These are phyloP conservation scores for Tenualosa thibaudeaui DNA, from an alignment of 2,797 vertebrate species.

Conservation along the genomic window DNA sequence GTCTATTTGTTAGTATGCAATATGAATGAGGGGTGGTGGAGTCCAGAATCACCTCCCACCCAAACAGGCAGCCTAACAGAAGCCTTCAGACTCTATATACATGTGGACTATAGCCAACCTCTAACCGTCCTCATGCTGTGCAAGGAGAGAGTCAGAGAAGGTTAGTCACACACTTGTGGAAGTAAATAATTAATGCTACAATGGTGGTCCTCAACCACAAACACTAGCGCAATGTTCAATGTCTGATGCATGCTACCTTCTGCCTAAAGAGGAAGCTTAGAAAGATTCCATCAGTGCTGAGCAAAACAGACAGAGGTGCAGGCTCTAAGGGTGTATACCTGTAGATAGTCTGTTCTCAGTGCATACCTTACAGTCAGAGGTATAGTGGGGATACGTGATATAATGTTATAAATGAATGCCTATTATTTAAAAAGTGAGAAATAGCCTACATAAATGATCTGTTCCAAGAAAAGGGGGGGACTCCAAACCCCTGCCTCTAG, in stretches of 20 bases:
- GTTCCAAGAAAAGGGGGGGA: no score
- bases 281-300: background rate
- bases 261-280: background rate
- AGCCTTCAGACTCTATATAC: background rate
- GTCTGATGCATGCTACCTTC: background rate
- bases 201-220: conserved; percentile 10
- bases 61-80: background rate
- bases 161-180: background rate
- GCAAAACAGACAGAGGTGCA: background rate
- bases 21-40: background rate
- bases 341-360: background rate
- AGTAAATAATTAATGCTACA: background rate
- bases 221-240: background rate
- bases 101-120: background rate
- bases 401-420: no score
- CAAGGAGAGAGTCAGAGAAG: background rate
- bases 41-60: background rate
- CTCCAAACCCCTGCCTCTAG: no score
- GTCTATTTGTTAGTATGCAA: conserved; percentile 5
- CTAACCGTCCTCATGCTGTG: background rate
- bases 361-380: background rate
- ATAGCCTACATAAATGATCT: no score
- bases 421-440: no score
- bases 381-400: no score
- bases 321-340: background rate